A percentile compares a stretch with the other conserved stretches of the same genome.
Evolutionary conservation across 53 echinoderm and acorn worm genomes (phyloP).

Genomic region (Stichopus horrens): DNA sequence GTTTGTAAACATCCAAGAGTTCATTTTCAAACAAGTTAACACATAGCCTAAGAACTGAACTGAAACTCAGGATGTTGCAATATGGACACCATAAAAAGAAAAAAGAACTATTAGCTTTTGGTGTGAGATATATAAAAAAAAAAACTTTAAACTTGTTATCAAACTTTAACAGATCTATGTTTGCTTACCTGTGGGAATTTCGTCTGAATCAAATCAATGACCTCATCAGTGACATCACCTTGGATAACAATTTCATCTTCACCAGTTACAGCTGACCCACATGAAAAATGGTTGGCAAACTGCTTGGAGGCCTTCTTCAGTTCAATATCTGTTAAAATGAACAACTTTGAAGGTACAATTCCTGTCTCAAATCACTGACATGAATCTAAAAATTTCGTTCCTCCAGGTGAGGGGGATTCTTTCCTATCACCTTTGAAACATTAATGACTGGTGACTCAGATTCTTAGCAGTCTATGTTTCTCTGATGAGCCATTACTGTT

Average conservation of each 20-base stretch:
- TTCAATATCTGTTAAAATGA: slow-evolving; percentile 66
- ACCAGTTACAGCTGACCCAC: slow-evolving; percentile 84
- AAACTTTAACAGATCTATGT: too few species aligned
- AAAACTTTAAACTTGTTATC: too few species aligned
- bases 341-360: not conserved
- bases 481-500: too few species aligned
- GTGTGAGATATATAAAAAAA: too few species aligned
- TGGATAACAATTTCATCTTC: slow-evolving; percentile 96
- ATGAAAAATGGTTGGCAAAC: slow-evolving; percentile 93
- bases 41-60: too few species aligned
- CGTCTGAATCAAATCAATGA: slow-evolving; percentile 64
- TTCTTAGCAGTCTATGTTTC: not conserved
- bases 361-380: not conserved
- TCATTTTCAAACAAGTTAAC: too few species aligned
- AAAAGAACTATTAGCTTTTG: too few species aligned
- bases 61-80: too few species aligned
- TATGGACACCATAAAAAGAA: too few species aligned
- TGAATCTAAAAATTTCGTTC: not conserved
- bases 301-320: slow-evolving; percentile 79
- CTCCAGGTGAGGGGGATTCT: not conserved
- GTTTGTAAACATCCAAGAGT: too few species aligned
- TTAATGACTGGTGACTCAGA: not conserved
- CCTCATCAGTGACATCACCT: slow-evolving; percentile 85
- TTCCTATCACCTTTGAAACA: not conserved
- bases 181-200: slow-evolving; percentile 72